These are phyloP conservation scores for Pelmatolapia mariae DNA, from an alignment of 2,113 vertebrate genomes.

Conservation along the genomic window DNA sequence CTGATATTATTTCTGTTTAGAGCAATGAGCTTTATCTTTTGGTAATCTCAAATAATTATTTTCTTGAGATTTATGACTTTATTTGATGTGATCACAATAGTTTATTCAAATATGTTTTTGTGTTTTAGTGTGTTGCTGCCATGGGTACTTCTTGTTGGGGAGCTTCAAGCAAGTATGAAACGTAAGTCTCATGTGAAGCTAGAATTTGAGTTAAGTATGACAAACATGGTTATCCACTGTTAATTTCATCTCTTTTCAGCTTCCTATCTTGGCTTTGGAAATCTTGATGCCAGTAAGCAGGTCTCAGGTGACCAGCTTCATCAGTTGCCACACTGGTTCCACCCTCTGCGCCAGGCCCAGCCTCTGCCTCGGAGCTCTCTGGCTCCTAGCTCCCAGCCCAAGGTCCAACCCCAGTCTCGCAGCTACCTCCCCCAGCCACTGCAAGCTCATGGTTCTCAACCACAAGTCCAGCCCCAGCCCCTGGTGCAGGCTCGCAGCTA, in stretches of 20 bases:
- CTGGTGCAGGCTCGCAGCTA: not conserved
- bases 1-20: not conserved
- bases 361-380: no score
- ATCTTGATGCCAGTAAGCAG: not conserved
- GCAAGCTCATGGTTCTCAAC: not conserved
- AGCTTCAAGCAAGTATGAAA: not conserved
- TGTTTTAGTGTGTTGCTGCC: not conserved
- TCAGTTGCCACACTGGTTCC: not conserved
- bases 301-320: not conserved
- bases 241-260: not conserved
- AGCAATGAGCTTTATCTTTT: not conserved
- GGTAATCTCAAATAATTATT: not conserved
- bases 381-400: not conserved
- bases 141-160: not conserved
- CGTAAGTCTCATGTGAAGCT: not conserved
- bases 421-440: not conserved
- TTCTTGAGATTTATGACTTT: fast-evolving
- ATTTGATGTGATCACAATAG: not conserved
- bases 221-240: fast-evolving
- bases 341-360: not conserved
- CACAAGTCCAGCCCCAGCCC: not conserved
- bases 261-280: not conserved
- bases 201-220: not conserved
- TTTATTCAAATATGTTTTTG: not conserved
- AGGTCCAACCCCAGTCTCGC: not conserved